These are phyloP conservation scores for Galagoides demidoff DNA, from an alignment of 2,797 vertebrate species.

Conservation along the genomic window DNA sequence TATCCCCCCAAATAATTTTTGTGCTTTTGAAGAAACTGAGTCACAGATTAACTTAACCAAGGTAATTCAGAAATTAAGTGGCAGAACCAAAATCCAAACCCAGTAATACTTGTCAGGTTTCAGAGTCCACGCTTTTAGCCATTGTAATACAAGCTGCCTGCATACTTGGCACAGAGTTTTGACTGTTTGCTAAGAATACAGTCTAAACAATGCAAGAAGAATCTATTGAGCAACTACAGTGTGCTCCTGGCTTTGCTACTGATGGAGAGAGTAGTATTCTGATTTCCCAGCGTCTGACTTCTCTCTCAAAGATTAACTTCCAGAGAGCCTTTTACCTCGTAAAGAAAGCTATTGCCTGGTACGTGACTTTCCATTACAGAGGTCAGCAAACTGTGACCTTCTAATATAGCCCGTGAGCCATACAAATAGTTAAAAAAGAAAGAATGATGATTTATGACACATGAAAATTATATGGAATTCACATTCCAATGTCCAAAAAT, in stretches of 20 bases:
- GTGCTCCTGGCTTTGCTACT: neutral
- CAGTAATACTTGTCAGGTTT: neutral
- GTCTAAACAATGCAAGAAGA: neutral
- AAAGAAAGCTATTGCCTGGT: neutral
- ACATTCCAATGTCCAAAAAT: neutral
- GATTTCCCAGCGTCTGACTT: neutral
- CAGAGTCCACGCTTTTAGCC: neutral
- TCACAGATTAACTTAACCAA: neutral
- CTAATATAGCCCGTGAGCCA: neutral
- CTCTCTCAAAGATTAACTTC: neutral
- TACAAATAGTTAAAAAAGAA: neutral
- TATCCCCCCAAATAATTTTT: neutral
- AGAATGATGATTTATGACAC: neutral
- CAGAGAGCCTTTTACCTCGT: neutral
- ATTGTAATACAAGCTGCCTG: neutral
- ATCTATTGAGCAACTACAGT: neutral
- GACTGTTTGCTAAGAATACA: neutral
- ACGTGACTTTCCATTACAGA: neutral
- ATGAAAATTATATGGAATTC: conserved; percentile 5
- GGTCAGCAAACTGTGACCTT: neutral
- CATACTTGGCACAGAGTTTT: neutral
- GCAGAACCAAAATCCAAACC: neutral
- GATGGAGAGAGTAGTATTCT: neutral
- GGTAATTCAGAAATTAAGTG: neutral
- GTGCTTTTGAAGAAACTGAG: neutral